A percentile compares a stretch with the other conserved stretches of the same genome.
Evolutionary conservation across 2,113 vertebrate genomes (phyloP).

Genomic region (Stictonetta naevosa): DNA sequence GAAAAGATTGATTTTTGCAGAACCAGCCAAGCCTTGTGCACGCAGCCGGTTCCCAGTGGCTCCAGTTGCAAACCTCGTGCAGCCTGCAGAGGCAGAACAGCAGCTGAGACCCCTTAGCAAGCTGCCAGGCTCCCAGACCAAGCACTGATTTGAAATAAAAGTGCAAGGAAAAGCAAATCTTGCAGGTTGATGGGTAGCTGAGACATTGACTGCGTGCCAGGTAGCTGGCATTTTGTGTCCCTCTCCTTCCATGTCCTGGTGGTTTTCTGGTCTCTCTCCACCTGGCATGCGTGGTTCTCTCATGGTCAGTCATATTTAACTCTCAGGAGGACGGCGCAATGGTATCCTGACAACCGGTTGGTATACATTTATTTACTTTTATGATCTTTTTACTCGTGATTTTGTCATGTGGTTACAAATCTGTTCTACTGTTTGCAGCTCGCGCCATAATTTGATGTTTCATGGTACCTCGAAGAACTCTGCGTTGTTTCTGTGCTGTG

Average conservation of each 20-base stretch:
- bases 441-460: neutral
- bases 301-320: slow-evolving; percentile 74
- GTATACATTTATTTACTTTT: slow-evolving; percentile 51
- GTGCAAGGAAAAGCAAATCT: neutral
- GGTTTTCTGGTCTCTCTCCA: neutral
- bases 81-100: neutral
- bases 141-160: neutral
- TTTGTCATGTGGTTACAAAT: neutral
- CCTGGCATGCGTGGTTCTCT: slow-evolving; percentile 41
- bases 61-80: neutral
- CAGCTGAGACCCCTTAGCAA: neutral
- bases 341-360: slow-evolving; percentile 64
- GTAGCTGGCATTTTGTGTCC: neutral
- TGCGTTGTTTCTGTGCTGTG: neutral
- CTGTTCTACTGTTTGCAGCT: slow-evolving; percentile 38
- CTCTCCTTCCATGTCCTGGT: slow-evolving; percentile 66
- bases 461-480: neutral
- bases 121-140: neutral
- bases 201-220: neutral
- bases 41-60: neutral
- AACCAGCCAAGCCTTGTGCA: neutral
- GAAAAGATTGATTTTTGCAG: neutral
- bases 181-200: neutral
- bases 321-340: slow-evolving; percentile 55
- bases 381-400: neutral